Conservation (phyloP, 2,113 vertebrate species). For the Oriolus oriolus region DNA sequence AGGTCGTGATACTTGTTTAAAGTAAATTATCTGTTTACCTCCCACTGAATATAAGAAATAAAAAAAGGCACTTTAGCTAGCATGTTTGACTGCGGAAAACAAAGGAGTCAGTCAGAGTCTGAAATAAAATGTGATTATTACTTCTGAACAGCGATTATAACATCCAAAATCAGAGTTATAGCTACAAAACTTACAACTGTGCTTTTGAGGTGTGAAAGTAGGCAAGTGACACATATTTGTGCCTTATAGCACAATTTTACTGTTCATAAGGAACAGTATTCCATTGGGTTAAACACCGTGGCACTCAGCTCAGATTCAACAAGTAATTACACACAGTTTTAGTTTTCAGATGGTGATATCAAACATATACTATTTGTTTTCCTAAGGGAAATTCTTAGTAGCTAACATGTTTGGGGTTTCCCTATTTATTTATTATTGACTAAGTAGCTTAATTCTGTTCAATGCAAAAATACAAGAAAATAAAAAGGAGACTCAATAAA, state of each 20-base stretch:
- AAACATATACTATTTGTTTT: background rate
- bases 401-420: background rate
- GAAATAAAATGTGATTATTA: background rate
- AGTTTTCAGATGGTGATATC: background rate
- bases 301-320: background rate
- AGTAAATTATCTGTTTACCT: background rate
- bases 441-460: background rate
- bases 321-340: background rate
- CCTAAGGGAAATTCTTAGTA: background rate
- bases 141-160: background rate
- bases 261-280: background rate
- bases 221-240: background rate
- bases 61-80: background rate
- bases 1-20: background rate
- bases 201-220: background rate
- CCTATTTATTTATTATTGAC: background rate
- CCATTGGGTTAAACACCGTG: background rate
- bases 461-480: background rate
- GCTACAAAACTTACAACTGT: background rate
- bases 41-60: background rate
- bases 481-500: background rate
- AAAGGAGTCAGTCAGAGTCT: background rate
- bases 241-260: background rate
- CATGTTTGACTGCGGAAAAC: background rate
- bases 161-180: background rate